Evolutionary conservation across 2,113 vertebrate species (phyloP), one percentile per base, ranked within the genome.

Genomic region (Gymnarchus niloticus): DNA sequence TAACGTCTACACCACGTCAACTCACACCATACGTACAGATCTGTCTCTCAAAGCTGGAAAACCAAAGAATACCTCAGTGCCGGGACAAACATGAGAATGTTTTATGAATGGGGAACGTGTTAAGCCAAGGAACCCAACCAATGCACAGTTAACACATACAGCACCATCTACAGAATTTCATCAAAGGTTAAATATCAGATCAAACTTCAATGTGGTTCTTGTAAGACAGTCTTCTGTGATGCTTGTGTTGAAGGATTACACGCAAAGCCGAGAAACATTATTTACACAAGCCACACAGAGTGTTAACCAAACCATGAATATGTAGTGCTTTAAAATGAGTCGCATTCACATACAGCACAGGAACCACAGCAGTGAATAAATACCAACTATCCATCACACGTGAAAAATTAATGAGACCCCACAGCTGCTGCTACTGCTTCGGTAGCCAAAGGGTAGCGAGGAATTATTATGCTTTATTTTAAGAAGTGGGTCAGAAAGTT

Each of bases 231-330:
- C 89, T 91, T 92, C 90, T 41, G 88, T 10, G 0, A 89, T 56
- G 93, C 91, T 93, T 95, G 94, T 94, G 94, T 95, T 95, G 95
- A 95, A 95, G 93, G 93, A 94, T 95, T 92, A 81, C 95, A 95
- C 95, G 95, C 94, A 95, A 97, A 96, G 93, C 94, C 90, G 86
- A 91, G 95, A 88, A 93, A 97, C 96, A 97, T 98, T 98, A 97
- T 97, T 97, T 96, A 98, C 95, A 96, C 97, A 95, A 96, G 98
- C 93, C 92, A 95, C 95, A 96, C 94, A 95, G 94, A 93, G 94
- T 94, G 10, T 94, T 94, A 96, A 97, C 97, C 96, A 94, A 94
- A 95, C 96, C 97, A 99, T 98, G 97, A 98, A 98, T 99, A 97
- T 95, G 92, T 97, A 97, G 98, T 98, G 96, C 93, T 95, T 93